Evolutionary conservation across 2,888 invertebrate species (phyloP), one percentile per base, ranked within the genome.

Genomic region (Andrena hattorfiana): DNA sequence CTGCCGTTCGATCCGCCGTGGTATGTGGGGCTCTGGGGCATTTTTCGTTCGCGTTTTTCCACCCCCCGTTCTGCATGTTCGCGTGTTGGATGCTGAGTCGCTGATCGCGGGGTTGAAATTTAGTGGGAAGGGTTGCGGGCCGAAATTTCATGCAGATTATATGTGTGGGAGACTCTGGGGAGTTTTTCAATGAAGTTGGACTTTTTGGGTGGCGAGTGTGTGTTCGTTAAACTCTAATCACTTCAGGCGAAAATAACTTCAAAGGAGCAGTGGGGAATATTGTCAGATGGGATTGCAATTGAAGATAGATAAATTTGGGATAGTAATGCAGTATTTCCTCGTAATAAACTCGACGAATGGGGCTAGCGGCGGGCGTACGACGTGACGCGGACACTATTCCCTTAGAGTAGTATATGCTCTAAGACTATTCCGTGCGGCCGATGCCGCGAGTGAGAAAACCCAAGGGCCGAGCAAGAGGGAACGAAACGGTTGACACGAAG

Each of bases 21-120:
- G 87, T 90, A 92, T 92, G 84, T 92, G 89, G 92, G 90, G 91
- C 90, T 92, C 88, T 91, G 87, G 92, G 92, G 78, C 92, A 91
- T 91, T 92, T 91, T 92, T 85, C 76, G 77, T 73, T 77, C 75
- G 70, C 67, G 72, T 75, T 80, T 81, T 81, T 69, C 67, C 73
- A 42, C 32, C 16, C 54, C 59, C 13, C 20, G 16, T 51, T 5
- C 63, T 28, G 20, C 23, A 23, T 56, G 62, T 32, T 32, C 32
- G 28, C 54, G 32, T 63, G 30, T 26, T 35, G 54, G 42, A n/a
- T 16, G 26, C 20, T 20, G 16, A 23, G 16, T 23, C 59, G 59
- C 42, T 48, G 60, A 77, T 28, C 32, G 59, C 49, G 16, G 23
- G 32, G 28, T 20, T 56, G 54, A 54, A 76, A 54, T 54, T 76